Percentiles rank a stretch among this genome's conserved stretches.
These are phyloP conservation scores for Pantherophis vulpinus DNA, from an alignment of 2,797 vertebrate species.

Conservation along the genomic window DNA sequence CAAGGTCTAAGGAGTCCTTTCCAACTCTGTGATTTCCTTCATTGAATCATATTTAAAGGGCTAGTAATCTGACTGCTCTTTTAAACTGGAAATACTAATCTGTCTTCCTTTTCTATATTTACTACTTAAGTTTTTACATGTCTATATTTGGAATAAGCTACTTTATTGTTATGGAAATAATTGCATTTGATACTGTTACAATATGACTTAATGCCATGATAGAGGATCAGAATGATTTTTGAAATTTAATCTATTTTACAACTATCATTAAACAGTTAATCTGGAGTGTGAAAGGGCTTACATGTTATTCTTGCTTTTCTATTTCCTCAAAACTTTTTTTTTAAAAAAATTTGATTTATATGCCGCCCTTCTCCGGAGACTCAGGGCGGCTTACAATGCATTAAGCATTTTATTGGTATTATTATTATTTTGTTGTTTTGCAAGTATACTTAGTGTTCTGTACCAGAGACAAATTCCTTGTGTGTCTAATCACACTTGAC, in stretches of 20 bases:
- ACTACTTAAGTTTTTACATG: conserved; percentile 41
- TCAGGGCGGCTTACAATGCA: too few relatives aligned
- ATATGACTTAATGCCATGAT: conserved; percentile 48
- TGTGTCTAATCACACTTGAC: too few relatives aligned
- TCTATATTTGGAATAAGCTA: conserved; percentile 63
- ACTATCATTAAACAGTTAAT: conserved; percentile 4
- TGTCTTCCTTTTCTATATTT: conserved; percentile 14
- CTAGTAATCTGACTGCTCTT: background rate
- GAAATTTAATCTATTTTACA: conserved; percentile 20
- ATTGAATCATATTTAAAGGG: background rate
- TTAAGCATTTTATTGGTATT: too few relatives aligned
- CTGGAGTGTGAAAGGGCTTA: conserved; percentile 21
- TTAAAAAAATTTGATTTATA: too few relatives aligned
- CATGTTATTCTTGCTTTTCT: background rate
- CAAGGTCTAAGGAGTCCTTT: background rate
- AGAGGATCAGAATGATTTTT: conserved; percentile 27
- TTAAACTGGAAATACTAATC: background rate
- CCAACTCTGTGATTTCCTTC: background rate
- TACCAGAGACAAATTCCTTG: too few relatives aligned
- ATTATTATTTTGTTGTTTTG: too few relatives aligned
- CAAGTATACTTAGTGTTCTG: too few relatives aligned
- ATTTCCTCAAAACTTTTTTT: background rate
- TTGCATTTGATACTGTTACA: conserved; percentile 60
- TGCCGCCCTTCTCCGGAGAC: too few relatives aligned
- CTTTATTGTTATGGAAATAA: conserved; percentile 70